A percentile compares a stretch with the other conserved stretches of the same genome.
Evolutionary conservation across 2,113 vertebrate genomes (phyloP).

Genomic region (Pardalotus punctatus): DNA sequence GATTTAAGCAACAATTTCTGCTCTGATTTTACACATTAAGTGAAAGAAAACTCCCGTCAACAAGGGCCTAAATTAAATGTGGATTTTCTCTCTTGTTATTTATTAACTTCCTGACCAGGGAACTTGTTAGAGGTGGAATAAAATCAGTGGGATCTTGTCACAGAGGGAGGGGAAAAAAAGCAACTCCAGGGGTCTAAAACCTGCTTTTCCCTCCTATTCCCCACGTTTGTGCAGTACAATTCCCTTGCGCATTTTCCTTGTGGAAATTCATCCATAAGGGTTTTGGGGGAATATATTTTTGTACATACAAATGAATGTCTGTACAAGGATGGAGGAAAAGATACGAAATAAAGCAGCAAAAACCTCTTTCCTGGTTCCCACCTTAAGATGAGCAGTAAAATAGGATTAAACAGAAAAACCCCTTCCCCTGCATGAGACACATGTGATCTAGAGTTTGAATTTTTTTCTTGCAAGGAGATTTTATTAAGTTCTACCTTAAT

Average conservation of each 20-base stretch:
- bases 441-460: neutral
- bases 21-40: neutral
- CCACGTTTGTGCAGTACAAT: neutral
- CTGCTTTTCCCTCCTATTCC: neutral
- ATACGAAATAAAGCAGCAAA: neutral
- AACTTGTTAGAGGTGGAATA: neutral
- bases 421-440: neutral
- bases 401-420: neutral
- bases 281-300: neutral
- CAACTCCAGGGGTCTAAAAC: neutral
- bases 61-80: neutral
- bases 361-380: neutral
- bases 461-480: neutral
- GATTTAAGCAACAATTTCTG: neutral
- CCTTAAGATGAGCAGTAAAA: neutral
- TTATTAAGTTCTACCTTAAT: neutral
- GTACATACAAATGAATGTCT: no score
- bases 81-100: neutral
- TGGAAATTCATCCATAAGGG: neutral
- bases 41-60: neutral
- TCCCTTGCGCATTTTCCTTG: neutral
- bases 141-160: neutral
- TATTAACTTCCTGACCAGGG: neutral
- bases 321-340: neutral
- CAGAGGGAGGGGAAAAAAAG: accelerated